phyloP scores from a whole-genome alignment of 1,140 invertebrate genomes.

The Chrysomallon squamiferum region DNA sequence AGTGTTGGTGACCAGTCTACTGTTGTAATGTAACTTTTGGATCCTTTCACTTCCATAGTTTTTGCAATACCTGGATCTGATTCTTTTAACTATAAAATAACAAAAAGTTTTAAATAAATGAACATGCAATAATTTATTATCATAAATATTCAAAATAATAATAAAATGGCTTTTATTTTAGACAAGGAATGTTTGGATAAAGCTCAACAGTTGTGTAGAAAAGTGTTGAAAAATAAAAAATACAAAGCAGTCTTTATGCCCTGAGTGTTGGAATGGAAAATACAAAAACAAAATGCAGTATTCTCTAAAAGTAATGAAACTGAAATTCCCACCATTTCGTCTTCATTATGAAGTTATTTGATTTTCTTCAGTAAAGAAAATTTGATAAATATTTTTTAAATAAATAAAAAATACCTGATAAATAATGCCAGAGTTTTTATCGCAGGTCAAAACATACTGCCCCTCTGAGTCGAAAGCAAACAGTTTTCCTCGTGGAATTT shows the following conservation, averaged over 20 bases:
- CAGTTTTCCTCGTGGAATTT: conserved; percentile 57
- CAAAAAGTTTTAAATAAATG: no score
- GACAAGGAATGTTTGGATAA: no score
- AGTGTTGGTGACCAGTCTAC: conserved; percentile 74
- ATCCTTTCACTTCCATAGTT: conserved; percentile 68
- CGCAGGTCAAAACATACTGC: conserved; percentile 70
- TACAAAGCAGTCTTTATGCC: no score
- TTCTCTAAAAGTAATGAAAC: no score
- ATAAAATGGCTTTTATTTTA: not conserved
- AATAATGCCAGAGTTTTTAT: conserved; percentile 68
- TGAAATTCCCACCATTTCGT: no score
- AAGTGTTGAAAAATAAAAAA: no score
- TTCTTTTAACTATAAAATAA: not conserved
- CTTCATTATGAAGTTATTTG: no score
- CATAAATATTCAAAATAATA: not conserved
- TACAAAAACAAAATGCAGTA: no score
- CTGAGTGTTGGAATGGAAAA: no score
- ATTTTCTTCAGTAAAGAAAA: no score
- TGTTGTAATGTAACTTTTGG: conserved; percentile 67
- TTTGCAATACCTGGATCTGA: conserved; percentile 53
- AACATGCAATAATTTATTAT: conserved; percentile 57
- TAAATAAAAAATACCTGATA: conserved; percentile 66
- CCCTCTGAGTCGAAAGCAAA: conserved; percentile 72
- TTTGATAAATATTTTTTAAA: no score
- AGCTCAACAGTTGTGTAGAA: no score